These are phyloP conservation scores for Calcarius lapponicus DNA, from an alignment of 2,797 vertebrate species.

Conservation along the genomic window DNA sequence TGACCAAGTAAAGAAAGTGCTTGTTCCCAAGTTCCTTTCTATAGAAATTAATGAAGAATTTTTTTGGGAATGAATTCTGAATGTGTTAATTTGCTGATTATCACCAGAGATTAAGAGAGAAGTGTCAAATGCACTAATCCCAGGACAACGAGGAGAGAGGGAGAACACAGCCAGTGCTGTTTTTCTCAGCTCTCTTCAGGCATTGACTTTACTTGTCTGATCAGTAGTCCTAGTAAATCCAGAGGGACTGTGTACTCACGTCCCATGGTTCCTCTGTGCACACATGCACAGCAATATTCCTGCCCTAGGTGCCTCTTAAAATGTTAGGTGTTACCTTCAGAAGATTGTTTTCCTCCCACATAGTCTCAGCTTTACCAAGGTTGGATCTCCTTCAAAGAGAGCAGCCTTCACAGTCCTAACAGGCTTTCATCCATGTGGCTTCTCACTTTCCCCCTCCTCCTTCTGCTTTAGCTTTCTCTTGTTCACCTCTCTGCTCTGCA, in stretches of 20 bases:
- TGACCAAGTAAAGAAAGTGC: neutral
- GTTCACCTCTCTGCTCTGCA: neutral
- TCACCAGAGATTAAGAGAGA: neutral
- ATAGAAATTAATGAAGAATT: neutral
- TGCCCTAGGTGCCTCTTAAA: neutral
- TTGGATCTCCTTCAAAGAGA: conserved; percentile 41
- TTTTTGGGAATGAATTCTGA: neutral
- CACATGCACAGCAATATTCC: neutral
- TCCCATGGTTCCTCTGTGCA: neutral
- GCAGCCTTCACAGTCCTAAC: neutral
- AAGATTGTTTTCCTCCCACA: conserved; percentile 10
- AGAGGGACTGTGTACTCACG: neutral
- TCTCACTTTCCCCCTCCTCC: neutral
- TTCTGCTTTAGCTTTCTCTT: neutral
- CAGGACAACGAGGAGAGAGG: neutral
- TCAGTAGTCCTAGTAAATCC: neutral
- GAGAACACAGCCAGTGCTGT: neutral
- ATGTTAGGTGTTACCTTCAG: neutral
- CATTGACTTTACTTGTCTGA: neutral
- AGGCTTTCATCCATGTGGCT: conserved; percentile 5
- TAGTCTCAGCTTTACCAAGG: neutral
- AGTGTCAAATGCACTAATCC: neutral
- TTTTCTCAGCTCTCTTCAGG: neutral
- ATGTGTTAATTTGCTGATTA: neutral
- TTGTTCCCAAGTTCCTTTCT: neutral